Percentiles rank a stretch among this genome's conserved stretches.
Evolutionary conservation across 1,140 invertebrate genomes (phyloP).

Genomic region (Drosophila lacteicornis): DNA sequence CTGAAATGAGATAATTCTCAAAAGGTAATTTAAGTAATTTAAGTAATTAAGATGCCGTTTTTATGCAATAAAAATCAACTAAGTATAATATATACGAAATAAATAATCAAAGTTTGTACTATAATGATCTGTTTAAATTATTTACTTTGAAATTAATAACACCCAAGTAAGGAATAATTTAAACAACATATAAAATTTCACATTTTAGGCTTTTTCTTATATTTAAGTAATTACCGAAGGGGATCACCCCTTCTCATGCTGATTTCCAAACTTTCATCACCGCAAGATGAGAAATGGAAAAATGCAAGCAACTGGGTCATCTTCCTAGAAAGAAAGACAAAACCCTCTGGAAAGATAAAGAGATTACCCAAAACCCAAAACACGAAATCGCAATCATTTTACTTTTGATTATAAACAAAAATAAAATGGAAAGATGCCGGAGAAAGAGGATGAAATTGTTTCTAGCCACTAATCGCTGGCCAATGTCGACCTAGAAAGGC

Average conservation of each 20-base stretch:
- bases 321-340: constrained; percentile 50
- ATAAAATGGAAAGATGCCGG: constrained; percentile 40
- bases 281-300: constrained; percentile 55
- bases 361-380: constrained; percentile 51
- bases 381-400: constrained; percentile 79
- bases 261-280: constrained; percentile 65
- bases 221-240: neutral
- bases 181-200: no score
- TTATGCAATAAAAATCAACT: neutral
- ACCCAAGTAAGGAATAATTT: no score
- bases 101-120: no score
- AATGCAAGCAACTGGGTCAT: constrained; percentile 67
- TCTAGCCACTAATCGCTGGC: constrained; percentile 52
- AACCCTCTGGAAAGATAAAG: constrained; percentile 14
- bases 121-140: no score
- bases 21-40: neutral
- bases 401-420: constrained; percentile 80
- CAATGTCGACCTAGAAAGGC: constrained; percentile 52
- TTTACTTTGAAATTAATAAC: no score
- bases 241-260: neutral
- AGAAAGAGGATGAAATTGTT: constrained; percentile 47
- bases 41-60: neutral
- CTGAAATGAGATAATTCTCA: constrained; percentile 50
- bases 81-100: neutral
- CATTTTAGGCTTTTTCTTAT: neutral